These are phyloP conservation scores for Poeciliopsis occidentalis DNA, from an alignment of 2,113 vertebrate species.

Conservation along the genomic window DNA sequence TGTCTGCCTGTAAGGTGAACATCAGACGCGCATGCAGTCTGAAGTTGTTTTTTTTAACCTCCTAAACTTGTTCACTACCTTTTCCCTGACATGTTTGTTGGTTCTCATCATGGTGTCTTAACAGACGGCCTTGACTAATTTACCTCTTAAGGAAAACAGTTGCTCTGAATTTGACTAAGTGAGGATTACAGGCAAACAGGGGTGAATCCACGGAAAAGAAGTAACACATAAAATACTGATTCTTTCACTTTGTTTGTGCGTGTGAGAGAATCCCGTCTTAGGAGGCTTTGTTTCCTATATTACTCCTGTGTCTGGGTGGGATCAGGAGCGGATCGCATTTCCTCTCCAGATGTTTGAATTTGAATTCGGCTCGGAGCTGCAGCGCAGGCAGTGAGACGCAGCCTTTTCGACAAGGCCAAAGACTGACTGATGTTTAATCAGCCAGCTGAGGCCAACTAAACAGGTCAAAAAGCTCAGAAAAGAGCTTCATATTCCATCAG, in stretches of 20 bases:
- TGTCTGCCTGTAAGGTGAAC: background rate
- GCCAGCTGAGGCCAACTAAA: constrained; percentile 21
- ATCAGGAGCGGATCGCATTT: constrained; percentile 12
- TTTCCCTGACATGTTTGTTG: background rate
- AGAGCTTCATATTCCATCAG: constrained; percentile 19
- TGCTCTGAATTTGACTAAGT: background rate
- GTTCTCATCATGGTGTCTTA: background rate
- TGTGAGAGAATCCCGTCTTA: background rate
- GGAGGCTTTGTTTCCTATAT: constrained; percentile 6
- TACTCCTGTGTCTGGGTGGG: constrained; percentile 24
- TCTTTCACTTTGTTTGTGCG: constrained; percentile 4
- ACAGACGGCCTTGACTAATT: background rate
- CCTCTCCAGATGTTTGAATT: constrained; percentile 21
- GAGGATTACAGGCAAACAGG: background rate
- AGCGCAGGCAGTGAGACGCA: constrained; percentile 3
- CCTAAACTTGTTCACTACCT: background rate
- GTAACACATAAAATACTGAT: background rate
- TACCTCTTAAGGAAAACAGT: background rate
- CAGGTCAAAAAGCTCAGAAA: constrained; percentile 7
- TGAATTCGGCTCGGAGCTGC: constrained; percentile 2
- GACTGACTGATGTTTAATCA: constrained; percentile 34
- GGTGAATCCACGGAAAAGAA: background rate
- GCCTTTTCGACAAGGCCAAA: constrained; percentile 26
- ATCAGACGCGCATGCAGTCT: background rate
- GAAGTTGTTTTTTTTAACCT: background rate